Base-by-base conservation (phyloP, 2,797 vertebrate genomes). In the Sebastes taczanowskii region DNA sequence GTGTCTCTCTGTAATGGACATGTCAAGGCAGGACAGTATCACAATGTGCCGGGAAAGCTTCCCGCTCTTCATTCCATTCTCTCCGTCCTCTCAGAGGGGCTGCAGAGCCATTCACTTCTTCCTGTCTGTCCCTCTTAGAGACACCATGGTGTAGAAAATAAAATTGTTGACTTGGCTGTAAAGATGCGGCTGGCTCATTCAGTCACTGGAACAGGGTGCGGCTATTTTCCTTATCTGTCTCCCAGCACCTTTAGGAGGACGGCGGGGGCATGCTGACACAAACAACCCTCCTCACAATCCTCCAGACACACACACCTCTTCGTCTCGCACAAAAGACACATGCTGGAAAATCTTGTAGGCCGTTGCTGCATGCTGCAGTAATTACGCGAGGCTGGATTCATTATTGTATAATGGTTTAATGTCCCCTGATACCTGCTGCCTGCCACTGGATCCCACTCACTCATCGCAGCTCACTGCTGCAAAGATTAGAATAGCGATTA, bases 171-270 rank as follows among this genome's bases (percentile, higher is more conserved):
- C 30, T 61, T 58, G 66, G 69, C 73, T 87, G 82, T 56, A 53
- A 65, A 25, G 22, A 66, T 20, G 75, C 35, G n/a, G 42, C 49
- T 5, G 63, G 23, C 75, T 71, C 80, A 61, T 78, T 81, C 69
- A 80, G 74, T 64, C 68, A 7, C 35, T 27, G 42, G 60, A 67
- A 38, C 34, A 4, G 49, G 70, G 74, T 22, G 69, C 29, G 3
- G 62, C 60, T 27, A 22, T 85, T 86, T 86, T 18, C 69, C 87
- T 89, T 89, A 87, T 91, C 88, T 81, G 78, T 78, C 83, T 83
- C 38, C 25, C 22, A 56, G 68, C 90, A 88, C 88, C 79, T 91
- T 89, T 42, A 71, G 71, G 78, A 76, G 70, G 74, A 77, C 62
- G 18, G 80, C 1, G 7, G 81, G 49, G 71, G 5, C 49, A 68